Base-by-base conservation (phyloP, 2,113 vertebrate species). In the Chauna torquata region DNA sequence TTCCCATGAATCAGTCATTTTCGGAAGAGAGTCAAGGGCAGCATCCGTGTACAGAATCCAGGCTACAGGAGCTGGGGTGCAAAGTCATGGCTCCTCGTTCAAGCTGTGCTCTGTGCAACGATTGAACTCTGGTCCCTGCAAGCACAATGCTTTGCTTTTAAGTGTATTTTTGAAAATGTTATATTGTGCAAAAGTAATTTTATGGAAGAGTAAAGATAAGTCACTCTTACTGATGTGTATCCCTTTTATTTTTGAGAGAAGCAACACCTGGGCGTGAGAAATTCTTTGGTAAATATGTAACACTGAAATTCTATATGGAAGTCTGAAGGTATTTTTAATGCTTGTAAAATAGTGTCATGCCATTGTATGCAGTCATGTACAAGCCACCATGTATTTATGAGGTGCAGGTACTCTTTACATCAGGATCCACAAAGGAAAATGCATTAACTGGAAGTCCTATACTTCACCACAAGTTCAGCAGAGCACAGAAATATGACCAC, bases 401-500 rank as follows among this genome's bases (percentile, higher is more conserved):
- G 11, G 40, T 38, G 18, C 4, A 12, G 7, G 58, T 22, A 8
- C 12, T 5, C 4, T 68, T 42, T 25, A 6, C 15, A 18, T 38
- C n/a, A 25, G 36, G 42, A 75, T 25, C 44, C 14, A 3, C 1
- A 9, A 50, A 22, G 38, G 42, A 42, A 80, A 76, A 45, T 5
- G 24, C 42, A 32, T 28, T 16, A 52, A 7, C 49, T 38, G 42
- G 34, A 28, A 54, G 54, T 71, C 8, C 32, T 38, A 30, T 15
- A 2, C 36, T 77, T 82, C 5, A 15, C 8, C 8, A 6, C 0
- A 3, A 50, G 27, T 49, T 38, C 52, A 55, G 57, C 32, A 44
- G 44, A 13, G 30, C n/a, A 38, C 57, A 59, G 30, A 10, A 65
- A 40, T 14, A 11, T 1, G 17, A 16, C 28, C 40, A 16, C 7